Percentiles rank a stretch among this genome's conserved stretches.
phyloP scores from a whole-genome alignment of 2,888 invertebrate species.

The Agapostemon virescens region DNA sequence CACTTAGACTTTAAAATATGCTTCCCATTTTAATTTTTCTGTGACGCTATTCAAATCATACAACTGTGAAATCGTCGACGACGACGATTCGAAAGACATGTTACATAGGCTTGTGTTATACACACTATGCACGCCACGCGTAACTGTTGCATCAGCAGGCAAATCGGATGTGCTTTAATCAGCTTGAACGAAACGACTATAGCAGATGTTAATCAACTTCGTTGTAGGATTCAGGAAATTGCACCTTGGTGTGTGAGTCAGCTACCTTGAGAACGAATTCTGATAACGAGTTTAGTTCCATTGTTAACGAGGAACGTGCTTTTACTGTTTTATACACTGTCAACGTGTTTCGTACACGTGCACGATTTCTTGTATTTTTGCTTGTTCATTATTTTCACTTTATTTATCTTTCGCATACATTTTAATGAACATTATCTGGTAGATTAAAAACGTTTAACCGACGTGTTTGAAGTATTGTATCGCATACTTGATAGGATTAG shows the following conservation, averaged over 20 bases:
- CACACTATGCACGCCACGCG: background rate
- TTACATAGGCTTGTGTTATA: background rate
- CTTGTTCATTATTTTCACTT: background rate
- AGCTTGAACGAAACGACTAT: slow-evolving; percentile 15
- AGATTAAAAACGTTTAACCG: background rate
- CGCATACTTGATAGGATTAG: background rate
- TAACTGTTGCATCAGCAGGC: slow-evolving; percentile 18
- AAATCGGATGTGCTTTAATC: slow-evolving; percentile 21
- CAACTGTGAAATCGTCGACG: background rate
- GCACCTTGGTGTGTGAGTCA: background rate
- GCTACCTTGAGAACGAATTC: background rate
- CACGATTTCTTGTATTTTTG: slow-evolving; percentile 1
- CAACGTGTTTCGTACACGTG: slow-evolving; percentile 21
- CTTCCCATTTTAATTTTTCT: background rate
- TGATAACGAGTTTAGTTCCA: slow-evolving; percentile 17
- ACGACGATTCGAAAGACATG: slow-evolving; percentile 18
- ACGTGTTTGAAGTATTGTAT: background rate
- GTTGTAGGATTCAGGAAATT: background rate
- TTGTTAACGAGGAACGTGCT: background rate
- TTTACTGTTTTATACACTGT: slow-evolving; percentile 20
- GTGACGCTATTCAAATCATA: background rate
- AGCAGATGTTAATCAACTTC: slow-evolving; percentile 12
- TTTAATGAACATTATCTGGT: background rate
- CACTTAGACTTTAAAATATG: background rate
- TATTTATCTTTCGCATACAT: background rate